Evolutionary conservation across 2,797 vertebrate genomes (phyloP).

Genomic region (Pempheris klunzingeri): DNA sequence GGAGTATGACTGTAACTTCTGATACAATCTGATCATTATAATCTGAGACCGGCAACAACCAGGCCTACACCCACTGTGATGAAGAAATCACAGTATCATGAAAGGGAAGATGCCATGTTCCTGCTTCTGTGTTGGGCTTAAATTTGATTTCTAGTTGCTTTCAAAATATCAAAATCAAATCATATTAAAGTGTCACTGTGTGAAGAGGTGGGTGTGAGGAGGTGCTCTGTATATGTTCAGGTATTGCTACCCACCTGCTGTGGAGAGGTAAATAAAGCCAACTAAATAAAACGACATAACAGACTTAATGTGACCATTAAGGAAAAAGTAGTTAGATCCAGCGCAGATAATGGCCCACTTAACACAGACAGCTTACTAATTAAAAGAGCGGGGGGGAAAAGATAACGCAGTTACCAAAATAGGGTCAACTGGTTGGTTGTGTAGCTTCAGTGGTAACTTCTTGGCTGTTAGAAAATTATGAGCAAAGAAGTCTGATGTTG

Average conservation of each 20-base stretch:
- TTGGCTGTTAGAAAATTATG: constrained; percentile 77
- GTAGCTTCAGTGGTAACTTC: constrained; percentile 65
- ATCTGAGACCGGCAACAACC: too few relatives aligned
- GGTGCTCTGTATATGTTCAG: constrained; percentile 34
- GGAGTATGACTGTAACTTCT: too few relatives aligned
- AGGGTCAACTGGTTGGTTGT: constrained; percentile 74
- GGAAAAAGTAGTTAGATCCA: constrained; percentile 68
- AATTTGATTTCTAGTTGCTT: neutral
- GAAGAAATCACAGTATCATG: neutral
- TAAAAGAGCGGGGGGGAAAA: constrained; percentile 58
- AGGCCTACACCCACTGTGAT: too few relatives aligned
- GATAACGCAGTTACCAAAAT: constrained; percentile 59
- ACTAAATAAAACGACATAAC: constrained; percentile 72
- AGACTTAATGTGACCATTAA: constrained; percentile 66
- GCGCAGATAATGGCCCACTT: constrained; percentile 69
- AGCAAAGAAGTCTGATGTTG: constrained; percentile 83
- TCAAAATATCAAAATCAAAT: too few relatives aligned
- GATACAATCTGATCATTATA: constrained; percentile 3
- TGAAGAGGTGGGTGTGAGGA: constrained; percentile 37
- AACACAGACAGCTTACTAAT: constrained; percentile 71
- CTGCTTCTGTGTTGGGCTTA: constrained; percentile 10
- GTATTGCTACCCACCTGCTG: constrained; percentile 48
- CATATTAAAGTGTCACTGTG: neutral
- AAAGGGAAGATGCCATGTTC: neutral
- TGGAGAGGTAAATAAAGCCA: constrained; percentile 72